Evolutionary conservation across 2,888 invertebrate genomes (phyloP).

Genomic region (Notodonta dromedarius): DNA sequence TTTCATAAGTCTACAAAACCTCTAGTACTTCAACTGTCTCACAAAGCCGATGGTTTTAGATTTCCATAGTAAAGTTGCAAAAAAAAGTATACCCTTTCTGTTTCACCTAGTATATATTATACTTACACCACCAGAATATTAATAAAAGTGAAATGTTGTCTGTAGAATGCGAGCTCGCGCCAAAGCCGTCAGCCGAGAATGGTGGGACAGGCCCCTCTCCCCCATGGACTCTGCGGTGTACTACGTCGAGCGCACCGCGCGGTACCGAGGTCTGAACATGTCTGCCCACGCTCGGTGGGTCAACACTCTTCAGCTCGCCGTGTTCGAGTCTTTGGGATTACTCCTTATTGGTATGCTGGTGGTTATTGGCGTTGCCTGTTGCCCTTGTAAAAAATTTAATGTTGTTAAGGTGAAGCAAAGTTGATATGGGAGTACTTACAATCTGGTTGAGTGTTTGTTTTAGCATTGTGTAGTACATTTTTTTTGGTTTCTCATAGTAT

Average conservation of each 20-base stretch:
- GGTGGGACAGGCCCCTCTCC: constrained; percentile 46
- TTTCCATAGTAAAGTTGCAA: too few relatives aligned
- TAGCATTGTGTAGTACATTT: background rate
- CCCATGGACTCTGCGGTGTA: constrained; percentile 59
- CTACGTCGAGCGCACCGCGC: constrained; percentile 52
- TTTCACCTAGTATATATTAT: too few relatives aligned
- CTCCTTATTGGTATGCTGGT: constrained; percentile 17
- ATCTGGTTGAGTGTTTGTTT: background rate
- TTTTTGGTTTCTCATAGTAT: background rate
- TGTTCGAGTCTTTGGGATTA: constrained; percentile 42
- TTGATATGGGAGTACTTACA: constrained; percentile 7
- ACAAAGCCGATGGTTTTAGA: too few relatives aligned
- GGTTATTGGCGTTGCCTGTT: constrained; percentile 3
- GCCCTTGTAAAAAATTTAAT: background rate
- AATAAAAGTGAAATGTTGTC: too few relatives aligned
- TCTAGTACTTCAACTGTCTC: too few relatives aligned
- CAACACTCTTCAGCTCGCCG: constrained; percentile 32
- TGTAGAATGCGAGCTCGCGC: constrained; percentile 47
- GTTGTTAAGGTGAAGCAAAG: constrained; percentile 24
- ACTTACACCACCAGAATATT: too few relatives aligned
- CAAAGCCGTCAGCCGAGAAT: constrained; percentile 43
- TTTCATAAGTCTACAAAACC: too few relatives aligned
- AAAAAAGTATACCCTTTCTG: too few relatives aligned
- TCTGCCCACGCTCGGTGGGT: constrained; percentile 45
- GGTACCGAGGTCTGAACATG: constrained; percentile 43